phyloP scores from a whole-genome alignment of 92 coral and sea anemone genomes.

The Epizoanthus ramosus region DNA sequence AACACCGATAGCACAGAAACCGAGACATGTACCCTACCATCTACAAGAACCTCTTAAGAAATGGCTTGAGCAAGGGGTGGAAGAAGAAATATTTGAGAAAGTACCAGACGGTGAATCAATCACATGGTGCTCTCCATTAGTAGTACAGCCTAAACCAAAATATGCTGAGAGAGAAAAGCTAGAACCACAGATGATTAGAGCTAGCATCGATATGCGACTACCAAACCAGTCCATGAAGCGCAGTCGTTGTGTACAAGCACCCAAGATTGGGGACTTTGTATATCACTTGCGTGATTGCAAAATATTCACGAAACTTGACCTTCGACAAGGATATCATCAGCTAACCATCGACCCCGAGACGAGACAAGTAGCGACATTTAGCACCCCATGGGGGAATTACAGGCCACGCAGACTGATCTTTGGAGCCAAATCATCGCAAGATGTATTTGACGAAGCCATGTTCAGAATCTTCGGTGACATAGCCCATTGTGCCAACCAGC shows the following conservation, averaged over 20 bases:
- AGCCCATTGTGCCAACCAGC: constrained; percentile 52
- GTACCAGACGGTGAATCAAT: constrained; percentile 63
- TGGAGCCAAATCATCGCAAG: constrained; percentile 59
- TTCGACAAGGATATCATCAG: constrained; percentile 58
- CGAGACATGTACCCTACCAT: constrained; percentile 57
- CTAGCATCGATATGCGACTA: constrained; percentile 62
- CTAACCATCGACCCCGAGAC: constrained; percentile 53
- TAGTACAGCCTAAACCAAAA: constrained; percentile 57
- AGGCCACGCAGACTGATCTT: constrained; percentile 59
- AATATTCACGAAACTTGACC: constrained; percentile 56
- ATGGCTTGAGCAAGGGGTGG: constrained; percentile 38
- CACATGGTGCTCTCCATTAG: constrained; percentile 71
- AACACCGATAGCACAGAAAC: constrained; percentile 67
- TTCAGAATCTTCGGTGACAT: constrained; percentile 36
- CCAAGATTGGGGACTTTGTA: constrained; percentile 54
- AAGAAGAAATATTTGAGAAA: constrained; percentile 59
- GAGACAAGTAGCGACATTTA: constrained; percentile 58
- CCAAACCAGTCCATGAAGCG: constrained; percentile 60
- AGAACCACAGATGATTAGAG: constrained; percentile 73
- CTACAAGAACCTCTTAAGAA: constrained; percentile 53
- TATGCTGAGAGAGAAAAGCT: constrained; percentile 46
- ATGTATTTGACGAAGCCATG: constrained; percentile 54
- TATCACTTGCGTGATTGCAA: constrained; percentile 60
- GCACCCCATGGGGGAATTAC: constrained; percentile 68
- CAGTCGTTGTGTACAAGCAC: constrained; percentile 55